Percentiles rank a stretch among this genome's conserved stretches.
Evolutionary conservation across 2,797 vertebrate genomes (phyloP).

Genomic region (Margarornis squamiger): DNA sequence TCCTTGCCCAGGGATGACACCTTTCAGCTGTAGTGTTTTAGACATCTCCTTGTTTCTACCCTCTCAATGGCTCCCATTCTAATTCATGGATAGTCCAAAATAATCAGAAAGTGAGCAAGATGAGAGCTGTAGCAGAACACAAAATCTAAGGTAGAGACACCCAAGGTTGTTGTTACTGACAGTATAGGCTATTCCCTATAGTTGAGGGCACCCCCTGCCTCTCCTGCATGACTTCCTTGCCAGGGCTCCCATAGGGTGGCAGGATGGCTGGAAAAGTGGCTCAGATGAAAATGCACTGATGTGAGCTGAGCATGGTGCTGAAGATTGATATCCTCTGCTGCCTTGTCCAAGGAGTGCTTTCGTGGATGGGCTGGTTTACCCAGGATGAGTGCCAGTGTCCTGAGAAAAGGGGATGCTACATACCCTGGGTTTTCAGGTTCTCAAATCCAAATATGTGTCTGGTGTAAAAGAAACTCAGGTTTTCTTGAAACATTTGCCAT

Average conservation of each 20-base stretch:
- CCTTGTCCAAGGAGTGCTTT: neutral
- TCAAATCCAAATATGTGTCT: neutral
- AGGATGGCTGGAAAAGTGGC: neutral
- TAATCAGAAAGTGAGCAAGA: neutral
- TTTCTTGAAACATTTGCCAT: neutral
- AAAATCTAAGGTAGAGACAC: neutral
- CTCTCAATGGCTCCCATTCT: neutral
- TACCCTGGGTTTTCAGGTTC: neutral
- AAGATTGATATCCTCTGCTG: neutral
- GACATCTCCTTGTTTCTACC: neutral
- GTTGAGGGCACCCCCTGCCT: neutral
- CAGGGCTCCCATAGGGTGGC: neutral
- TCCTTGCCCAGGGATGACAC: neutral
- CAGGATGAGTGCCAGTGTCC: neutral
- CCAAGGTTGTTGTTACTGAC: neutral
- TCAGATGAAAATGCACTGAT: neutral
- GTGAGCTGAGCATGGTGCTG: neutral
- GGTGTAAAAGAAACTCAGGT: neutral
- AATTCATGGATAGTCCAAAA: neutral
- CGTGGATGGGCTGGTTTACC: neutral
- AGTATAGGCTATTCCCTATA: neutral
- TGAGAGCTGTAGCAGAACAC: neutral
- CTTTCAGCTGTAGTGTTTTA: neutral
- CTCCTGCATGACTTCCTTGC: neutral
- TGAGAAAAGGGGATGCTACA: neutral